Base-by-base conservation (phyloP, 2,888 invertebrate genomes). In the Lymantria monacha region DNA sequence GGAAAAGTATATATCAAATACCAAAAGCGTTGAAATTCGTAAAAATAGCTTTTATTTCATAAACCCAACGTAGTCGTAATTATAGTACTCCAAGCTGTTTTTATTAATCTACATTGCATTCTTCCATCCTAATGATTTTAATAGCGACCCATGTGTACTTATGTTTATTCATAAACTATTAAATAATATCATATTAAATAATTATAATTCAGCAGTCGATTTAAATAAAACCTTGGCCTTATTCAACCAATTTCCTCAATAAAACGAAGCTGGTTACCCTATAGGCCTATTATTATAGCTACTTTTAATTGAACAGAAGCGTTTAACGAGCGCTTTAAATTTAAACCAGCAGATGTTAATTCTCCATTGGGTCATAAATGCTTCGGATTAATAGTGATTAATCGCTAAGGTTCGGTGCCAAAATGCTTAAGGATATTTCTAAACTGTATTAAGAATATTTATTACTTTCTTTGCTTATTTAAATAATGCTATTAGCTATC, bases 321-420 rank as follows among this genome's bases (percentile, higher is more conserved):
- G 33, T 51, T 51, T 47, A 51, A 48, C 41, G 41, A 30, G 3
- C 37, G 37, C 41, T 51, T 47, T 42, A 42, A 48, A 51, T 51
- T 48, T 44, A 42, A 51, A 44, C 30, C 7, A 44, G 36, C 48
- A 37, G 36, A 42, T 42, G 44, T 10, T 48, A 42, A 44, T 42
- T 43, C 30, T 55, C 37, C 43, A 48, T 47, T 30, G 41, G 13
- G 58, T 45, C 49, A 40, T 51, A 51, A 55, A 53, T 47, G 45
- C 42, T 46, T 37, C 9, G 9, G 15, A 49, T 49, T 30, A 44
- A 42, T n/a, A 44, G 42, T 50, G 52, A 57, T 52, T 48, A 42
- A 40, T 42, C 13, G 36, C 7, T 13, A 41, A 30, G 13, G 22
- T 22, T 14, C 33, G 30, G 44, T 54, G 49, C 58, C 59, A 54